Percentiles rank a stretch among this genome's conserved stretches.
Evolutionary conservation across 2,888 invertebrate species (phyloP).

Genomic region (Marasmarcha lunaedactyla): DNA sequence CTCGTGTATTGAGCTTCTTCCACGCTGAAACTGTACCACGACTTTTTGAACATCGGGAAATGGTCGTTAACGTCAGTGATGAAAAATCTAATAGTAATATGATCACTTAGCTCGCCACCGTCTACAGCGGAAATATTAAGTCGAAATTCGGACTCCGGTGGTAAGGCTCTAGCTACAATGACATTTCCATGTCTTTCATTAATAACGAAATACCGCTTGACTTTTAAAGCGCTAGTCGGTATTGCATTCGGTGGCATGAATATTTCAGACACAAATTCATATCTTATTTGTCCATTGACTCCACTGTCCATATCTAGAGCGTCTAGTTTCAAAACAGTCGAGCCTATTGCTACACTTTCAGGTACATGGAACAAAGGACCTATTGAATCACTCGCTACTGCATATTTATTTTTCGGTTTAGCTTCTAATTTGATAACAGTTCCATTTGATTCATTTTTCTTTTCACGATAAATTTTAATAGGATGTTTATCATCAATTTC

Average conservation of each 20-base stretch:
- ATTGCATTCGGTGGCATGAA: slow-evolving; percentile 68
- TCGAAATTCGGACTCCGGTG: slow-evolving; percentile 80
- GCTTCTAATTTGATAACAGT: slow-evolving; percentile 36
- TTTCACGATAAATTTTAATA: slow-evolving; percentile 56
- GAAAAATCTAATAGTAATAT: slow-evolving; percentile 76
- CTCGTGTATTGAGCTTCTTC: slow-evolving; percentile 82
- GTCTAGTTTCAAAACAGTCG: slow-evolving; percentile 75
- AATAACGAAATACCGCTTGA: slow-evolving; percentile 79
- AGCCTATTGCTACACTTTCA: slow-evolving; percentile 79
- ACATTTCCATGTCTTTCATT: slow-evolving; percentile 83
- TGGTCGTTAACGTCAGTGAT: slow-evolving; percentile 87
- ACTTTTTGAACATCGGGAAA: slow-evolving; percentile 83
- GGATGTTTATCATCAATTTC: slow-evolving; percentile 70
- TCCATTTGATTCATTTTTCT: slow-evolving; percentile 32
- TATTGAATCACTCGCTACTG: slow-evolving; percentile 31
- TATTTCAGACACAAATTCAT: slow-evolving; percentile 77
- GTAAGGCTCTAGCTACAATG: slow-evolving; percentile 76
- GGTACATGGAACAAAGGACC: slow-evolving; percentile 77
- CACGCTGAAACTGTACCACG: slow-evolving; percentile 86
- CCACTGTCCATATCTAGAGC: slow-evolving; percentile 81
- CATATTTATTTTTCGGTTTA: slow-evolving; percentile 48
- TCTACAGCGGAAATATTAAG: slow-evolving; percentile 83
- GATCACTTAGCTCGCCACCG: slow-evolving; percentile 78
- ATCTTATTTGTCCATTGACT: slow-evolving; percentile 77
- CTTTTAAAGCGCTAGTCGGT: slow-evolving; percentile 48